phyloP scores from a whole-genome alignment of 2,888 invertebrate genomes.

The Meliscaeva auricollis region DNA sequence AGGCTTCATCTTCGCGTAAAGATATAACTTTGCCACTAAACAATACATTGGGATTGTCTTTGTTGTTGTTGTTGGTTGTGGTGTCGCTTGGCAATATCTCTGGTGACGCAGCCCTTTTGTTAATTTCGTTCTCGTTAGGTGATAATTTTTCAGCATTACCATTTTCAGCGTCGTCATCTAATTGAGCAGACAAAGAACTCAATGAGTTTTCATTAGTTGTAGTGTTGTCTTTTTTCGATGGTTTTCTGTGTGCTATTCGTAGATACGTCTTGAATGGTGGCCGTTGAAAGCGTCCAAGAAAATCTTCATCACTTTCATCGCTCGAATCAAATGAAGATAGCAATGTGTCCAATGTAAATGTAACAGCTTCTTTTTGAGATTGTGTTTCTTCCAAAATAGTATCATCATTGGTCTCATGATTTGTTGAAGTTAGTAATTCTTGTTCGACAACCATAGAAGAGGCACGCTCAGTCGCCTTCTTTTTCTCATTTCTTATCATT shows the following conservation, averaged over 20 bases:
- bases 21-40: conserved; percentile 59
- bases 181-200: neutral
- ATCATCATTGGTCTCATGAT: no score
- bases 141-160: neutral
- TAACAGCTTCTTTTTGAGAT: conserved; percentile 19
- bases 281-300: neutral
- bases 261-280: conserved; percentile 39
- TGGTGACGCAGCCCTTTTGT: neutral
- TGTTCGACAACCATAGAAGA: neutral
- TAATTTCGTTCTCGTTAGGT: neutral
- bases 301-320: conserved; percentile 32
- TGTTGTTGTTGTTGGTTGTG: neutral
- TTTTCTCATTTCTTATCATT: neutral
- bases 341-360: neutral
- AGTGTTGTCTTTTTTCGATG: neutral
- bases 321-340: conserved; percentile 24
- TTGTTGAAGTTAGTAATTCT: neutral
- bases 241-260: conserved; percentile 6
- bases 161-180: conserved; percentile 6
- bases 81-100: neutral
- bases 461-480: neutral
- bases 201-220: neutral
- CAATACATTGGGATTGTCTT: conserved; percentile 9
- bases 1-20: conserved; percentile 41
- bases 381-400: neutral